Base-by-base conservation (phyloP, 2,113 vertebrate species). In the Cranoglanis bouderius region DNA sequence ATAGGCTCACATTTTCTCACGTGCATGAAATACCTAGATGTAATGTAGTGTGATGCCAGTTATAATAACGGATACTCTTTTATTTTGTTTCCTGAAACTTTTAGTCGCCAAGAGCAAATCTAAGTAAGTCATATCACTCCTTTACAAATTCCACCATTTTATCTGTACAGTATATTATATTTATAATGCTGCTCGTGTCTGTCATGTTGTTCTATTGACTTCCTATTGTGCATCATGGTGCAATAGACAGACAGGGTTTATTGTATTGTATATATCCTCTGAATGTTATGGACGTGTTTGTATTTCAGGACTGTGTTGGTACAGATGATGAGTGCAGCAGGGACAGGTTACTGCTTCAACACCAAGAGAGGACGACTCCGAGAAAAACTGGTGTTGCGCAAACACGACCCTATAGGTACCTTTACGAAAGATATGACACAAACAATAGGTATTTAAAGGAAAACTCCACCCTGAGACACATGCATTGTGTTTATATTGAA, bases 301-400 rank as follows among this genome's bases (percentile, higher is more conserved):
- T 26, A 19, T 89, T 90, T 70, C 61, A 99, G 98, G 61, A 96
- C 95, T 43, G 35, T 99, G 86, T 94, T 99, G 93, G 97, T 99
- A 92, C 97, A 96, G 95, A 97, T 99, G 97, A 12, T 97, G 86
- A 99, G 98, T 40, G 96, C 97, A 1, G 98, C 98, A 0, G 98
- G 98, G 82, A 98, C 98, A 0, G 97, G 97, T 78, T 97, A 93
- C 91, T 92, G 88, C 90, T 98, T 97, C 93, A 99, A 99, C 90
- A 61, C 95, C 9, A 98, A 96, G 94, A 97, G 97, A 82, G 95
- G 93, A 70, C 96, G 97, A 6, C 94, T 97, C 0, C 92, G 93
- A 89, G 98, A 99, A 2, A 99, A 99, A 78, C 89, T 99, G 92
- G 96, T 97, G 86, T 85, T 98, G 5, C 93, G 97, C 53, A 98